Percentiles rank a stretch among this genome's conserved stretches.
These are phyloP conservation scores for Stomorhina lunata DNA, from an alignment of 2,888 invertebrate species.

Conservation along the genomic window DNA sequence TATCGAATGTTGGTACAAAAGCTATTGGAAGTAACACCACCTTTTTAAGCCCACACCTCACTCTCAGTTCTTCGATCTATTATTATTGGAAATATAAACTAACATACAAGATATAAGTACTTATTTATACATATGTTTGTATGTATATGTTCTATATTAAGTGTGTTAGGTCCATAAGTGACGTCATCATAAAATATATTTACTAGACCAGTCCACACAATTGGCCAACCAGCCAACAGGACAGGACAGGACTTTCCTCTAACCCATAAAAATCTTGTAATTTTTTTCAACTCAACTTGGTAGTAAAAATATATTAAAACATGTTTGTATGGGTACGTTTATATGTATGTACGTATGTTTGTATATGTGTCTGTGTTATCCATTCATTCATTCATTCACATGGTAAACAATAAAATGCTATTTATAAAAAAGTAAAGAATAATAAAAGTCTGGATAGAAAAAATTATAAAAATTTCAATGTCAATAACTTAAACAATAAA, in stretches of 20 bases:
- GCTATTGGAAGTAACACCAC: background rate
- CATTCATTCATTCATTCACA: conserved; percentile 21
- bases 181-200: conserved; percentile 41
- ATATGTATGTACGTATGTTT: background rate
- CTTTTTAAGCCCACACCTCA: background rate
- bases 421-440: conserved; percentile 49
- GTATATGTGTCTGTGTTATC: background rate
- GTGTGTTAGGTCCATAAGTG: background rate
- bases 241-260: conserved; percentile 1
- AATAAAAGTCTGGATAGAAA: conserved; percentile 46
- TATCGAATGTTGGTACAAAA: conserved; percentile 16
- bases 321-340: conserved; percentile 3
- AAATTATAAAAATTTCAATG: conserved; percentile 68
- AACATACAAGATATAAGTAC: background rate
- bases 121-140: background rate
- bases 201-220: conserved; percentile 9
- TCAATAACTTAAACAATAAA: conserved; percentile 68
- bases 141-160: background rate
- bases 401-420: conserved; percentile 49
- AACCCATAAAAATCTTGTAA: conserved; percentile 29
- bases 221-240: conserved; percentile 13
- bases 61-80: background rate
- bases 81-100: background rate
- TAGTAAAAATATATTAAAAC: conserved; percentile 16
- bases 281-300: conserved; percentile 9